A percentile compares a stretch with the other conserved stretches of the same genome.
Conservation (phyloP, 2,113 vertebrate species). For the Pitta sordida region DNA sequence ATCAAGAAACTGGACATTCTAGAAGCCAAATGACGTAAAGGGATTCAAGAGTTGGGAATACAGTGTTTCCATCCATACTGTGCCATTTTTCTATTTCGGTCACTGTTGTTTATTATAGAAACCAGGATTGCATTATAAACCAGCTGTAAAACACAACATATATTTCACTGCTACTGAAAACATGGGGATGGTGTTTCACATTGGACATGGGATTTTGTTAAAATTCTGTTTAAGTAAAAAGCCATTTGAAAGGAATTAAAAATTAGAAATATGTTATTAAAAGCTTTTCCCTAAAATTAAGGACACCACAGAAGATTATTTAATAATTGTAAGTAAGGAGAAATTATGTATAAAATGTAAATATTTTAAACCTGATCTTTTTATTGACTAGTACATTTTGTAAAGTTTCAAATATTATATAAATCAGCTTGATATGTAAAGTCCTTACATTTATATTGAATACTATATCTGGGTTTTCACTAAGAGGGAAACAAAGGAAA, state of each 20-base stretch:
- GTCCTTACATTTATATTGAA: slow-evolving; percentile 5
- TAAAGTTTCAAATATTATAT: slow-evolving; percentile 30
- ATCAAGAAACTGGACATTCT: background rate
- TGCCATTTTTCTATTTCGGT: background rate
- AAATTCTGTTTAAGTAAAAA: slow-evolving; percentile 9
- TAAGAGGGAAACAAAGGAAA: background rate
- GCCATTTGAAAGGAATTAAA: background rate
- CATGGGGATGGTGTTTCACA: background rate
- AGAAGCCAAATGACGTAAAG: background rate
- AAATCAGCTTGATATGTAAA: slow-evolving; percentile 30
- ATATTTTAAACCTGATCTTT: slow-evolving; percentile 41
- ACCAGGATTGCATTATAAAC: background rate
- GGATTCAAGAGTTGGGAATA: background rate
- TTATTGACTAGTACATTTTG: slow-evolving; percentile 25
- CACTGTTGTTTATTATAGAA: background rate
- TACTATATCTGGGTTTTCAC: background rate
- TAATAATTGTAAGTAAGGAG: background rate
- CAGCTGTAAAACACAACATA: background rate
- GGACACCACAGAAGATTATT: background rate
- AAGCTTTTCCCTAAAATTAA: background rate
- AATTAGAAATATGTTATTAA: slow-evolving; percentile 12
- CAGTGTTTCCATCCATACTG: background rate
- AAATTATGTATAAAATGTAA: slow-evolving; percentile 34
- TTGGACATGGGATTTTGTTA: background rate
- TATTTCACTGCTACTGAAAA: background rate